phyloP scores from a whole-genome alignment of 2,797 vertebrate genomes.

The Halcyon badia region DNA sequence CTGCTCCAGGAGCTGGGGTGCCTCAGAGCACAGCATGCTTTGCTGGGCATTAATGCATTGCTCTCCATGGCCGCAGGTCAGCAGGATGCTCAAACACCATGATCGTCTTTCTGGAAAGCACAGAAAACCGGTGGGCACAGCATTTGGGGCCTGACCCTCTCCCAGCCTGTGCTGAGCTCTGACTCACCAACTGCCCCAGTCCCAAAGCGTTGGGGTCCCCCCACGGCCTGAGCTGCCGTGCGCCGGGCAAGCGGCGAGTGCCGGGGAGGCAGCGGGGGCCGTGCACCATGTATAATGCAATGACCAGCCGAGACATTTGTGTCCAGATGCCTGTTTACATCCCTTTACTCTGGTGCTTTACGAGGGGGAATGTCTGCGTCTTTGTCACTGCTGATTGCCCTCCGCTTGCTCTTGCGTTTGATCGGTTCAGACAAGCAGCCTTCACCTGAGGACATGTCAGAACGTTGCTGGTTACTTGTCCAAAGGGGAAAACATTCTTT shows the following conservation, averaged over 20 bases:
- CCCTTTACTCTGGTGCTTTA: neutral
- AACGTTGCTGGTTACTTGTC: constrained; percentile 65
- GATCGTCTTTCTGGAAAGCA: neutral
- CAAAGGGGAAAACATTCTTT: constrained; percentile 65
- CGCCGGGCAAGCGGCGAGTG: accelerated
- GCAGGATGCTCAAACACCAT: accelerated
- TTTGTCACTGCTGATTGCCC: constrained; percentile 59
- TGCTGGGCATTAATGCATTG: neutral
- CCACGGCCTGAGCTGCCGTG: accelerated
- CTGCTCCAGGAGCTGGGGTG: neutral
- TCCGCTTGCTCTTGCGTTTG: constrained; percentile 13
- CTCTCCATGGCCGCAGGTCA: neutral
- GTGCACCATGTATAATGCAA: neutral
- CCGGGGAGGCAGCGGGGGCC: accelerated
- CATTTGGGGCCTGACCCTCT: neutral
- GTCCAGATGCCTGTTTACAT: neutral
- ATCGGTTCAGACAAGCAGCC: constrained; percentile 76
- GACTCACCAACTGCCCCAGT: accelerated
- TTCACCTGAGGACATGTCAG: constrained; percentile 76
- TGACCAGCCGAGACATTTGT: neutral
- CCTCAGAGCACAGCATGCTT: neutral
- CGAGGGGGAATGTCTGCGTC: neutral
- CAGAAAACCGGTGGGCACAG: accelerated
- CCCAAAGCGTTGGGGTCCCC: accelerated
- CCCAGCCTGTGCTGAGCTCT: neutral